phyloP scores from a whole-genome alignment of 1,140 invertebrate species.

The Drosophila grimshawi region DNA sequence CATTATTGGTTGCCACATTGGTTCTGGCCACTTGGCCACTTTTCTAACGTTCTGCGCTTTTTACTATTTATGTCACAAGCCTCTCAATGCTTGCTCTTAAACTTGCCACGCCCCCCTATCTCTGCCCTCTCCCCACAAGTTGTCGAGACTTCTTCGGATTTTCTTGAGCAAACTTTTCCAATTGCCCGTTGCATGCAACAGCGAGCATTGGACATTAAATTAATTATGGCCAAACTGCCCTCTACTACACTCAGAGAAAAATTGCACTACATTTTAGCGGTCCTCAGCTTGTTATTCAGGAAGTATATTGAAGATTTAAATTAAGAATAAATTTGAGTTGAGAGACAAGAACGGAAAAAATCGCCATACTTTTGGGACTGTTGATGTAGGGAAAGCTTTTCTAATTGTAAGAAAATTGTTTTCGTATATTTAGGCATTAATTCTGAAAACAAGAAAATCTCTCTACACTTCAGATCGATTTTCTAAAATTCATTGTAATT shows the following conservation, averaged over 20 bases:
- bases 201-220: conserved; percentile 63
- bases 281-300: too few relatives aligned
- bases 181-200: conserved; percentile 49
- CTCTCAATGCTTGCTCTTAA: not conserved
- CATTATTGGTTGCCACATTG: conserved; percentile 42
- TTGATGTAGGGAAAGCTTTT: too few relatives aligned
- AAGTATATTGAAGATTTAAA: too few relatives aligned
- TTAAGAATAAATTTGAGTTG: too few relatives aligned
- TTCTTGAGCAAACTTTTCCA: conserved; percentile 51
- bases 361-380: too few relatives aligned
- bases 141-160: conserved; percentile 27
- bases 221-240: conserved; percentile 50
- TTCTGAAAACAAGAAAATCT: too few relatives aligned
- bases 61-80: conserved; percentile 63
- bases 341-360: too few relatives aligned
- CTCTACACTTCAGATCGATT: too few relatives aligned
- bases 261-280: too few relatives aligned
- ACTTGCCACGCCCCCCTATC: not conserved
- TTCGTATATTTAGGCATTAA: too few relatives aligned
- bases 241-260: not conserved
- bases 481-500: too few relatives aligned
- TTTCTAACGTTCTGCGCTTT: conserved; percentile 49
- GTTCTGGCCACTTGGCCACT: conserved; percentile 64
- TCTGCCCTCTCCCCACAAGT: not conserved
- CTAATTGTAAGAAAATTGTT: too few relatives aligned